These are phyloP conservation scores for Spinus olivaceus DNA, from an alignment of 2,797 vertebrate species.

Conservation along the genomic window DNA sequence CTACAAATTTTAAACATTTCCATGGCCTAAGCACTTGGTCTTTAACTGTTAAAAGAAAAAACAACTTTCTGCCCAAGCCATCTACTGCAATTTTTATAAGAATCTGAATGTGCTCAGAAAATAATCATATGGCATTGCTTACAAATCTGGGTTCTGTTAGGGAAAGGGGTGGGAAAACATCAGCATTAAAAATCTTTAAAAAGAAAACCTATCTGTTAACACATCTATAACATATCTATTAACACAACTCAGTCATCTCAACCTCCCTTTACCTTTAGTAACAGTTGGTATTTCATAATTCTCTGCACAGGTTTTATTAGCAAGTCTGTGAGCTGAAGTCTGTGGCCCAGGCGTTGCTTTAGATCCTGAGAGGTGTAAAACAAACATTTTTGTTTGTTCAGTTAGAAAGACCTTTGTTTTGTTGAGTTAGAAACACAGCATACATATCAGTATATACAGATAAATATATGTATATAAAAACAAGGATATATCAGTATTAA, in stretches of 20 bases:
- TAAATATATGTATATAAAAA: not conserved
- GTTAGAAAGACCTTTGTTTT: not conserved
- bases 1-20: not conserved
- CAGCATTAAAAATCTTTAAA: not conserved
- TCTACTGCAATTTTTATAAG: not conserved
- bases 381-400: not conserved
- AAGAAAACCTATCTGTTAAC: not conserved
- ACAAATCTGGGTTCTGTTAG: not conserved
- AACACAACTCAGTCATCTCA: not conserved
- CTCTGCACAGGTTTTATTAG: conserved; percentile 94
- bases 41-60: not conserved
- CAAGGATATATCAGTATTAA: not conserved
- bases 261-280: conserved; percentile 86
- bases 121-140: not conserved
- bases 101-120: not conserved
- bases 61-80: not conserved
- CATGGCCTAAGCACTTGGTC: not conserved
- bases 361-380: conserved; percentile 81
- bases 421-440: not conserved
- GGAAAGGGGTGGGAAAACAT: not conserved
- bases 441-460: not conserved
- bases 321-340: conserved; percentile 92
- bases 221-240: not conserved
- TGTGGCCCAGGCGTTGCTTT: conserved; percentile 92
- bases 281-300: conserved; percentile 98